Evolutionary conservation across 92 coral and sea anemone species (phyloP), one percentile per base, ranked within the genome.

Genomic region (Epizoanthus scotinus): DNA sequence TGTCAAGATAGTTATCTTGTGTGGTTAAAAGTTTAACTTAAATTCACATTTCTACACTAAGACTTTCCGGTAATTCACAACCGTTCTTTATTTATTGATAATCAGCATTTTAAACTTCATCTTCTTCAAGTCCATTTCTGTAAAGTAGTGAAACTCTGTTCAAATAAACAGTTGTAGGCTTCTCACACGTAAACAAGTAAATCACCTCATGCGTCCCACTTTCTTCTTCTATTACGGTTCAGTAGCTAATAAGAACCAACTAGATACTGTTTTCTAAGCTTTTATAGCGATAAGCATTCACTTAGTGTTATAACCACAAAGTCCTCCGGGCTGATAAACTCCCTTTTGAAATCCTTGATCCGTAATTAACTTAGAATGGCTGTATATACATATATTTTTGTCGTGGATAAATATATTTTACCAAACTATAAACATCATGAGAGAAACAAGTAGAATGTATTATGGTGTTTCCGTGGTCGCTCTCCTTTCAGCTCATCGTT

Each of bases 291-390:
- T 27, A 67, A 38, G 40, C 52, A 56, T 64, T 38, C 24, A 34
- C 61, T 38, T 38, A 75, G 34, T 67, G 40, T 36, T 59, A 59
- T 75, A 24, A 75, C 69, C 81, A 22, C 81, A 75, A 75, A 14
- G 18, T 42, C 14, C 66, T 59, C 49, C 67, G 27, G 27, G 60
- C 25, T 36, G 56, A 60, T 60, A 38, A 58, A 40, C 52, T 59
- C 25, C 61, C 55, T 21, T 34, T 57, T 36, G 81, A 75, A 59
- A 75, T 75, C 57, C 55, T 75, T 60, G 68, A 40, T 59, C 27
- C 36, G 50, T 75, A 58, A 75, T 75, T 75, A 59, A 19, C 44
- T 52, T 42, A n/a, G 81, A 60, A 24, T 57, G 26, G 26, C 22
- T 75, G 81, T 60, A 24, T 31, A 59, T 12, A 38, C 55, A 63